Base-by-base conservation (phyloP, 2,113 vertebrate species). In the Gila orcuttii region DNA sequence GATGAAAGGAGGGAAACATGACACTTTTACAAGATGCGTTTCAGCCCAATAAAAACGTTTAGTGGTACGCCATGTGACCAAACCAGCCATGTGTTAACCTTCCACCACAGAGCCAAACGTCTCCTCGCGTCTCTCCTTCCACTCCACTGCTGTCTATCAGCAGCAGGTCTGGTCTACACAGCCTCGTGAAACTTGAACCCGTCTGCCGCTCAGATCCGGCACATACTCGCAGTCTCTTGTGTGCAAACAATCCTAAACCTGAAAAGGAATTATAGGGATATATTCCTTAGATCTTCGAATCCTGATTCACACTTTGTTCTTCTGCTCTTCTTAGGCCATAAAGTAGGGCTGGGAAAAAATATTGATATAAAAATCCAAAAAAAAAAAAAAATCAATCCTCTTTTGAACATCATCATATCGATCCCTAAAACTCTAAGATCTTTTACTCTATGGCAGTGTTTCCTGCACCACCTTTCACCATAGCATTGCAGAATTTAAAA, bases 161-260 rank as follows among this genome's bases (percentile, higher is more conserved):
- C 79, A 23, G 25, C 39, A 68, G 45, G 79, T 50, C 42, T 82
- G 60, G 79, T 11, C 42, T 45, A 1, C 64, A 80, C 59, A 64
- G 59, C 59, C 79, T 82, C 23, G n/a, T 68, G 62, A 82, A 82
- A 82, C 60, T 39, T 82, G 79, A 82, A 31, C 17, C 79, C 0
- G 62, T 47, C 62, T 82, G 79, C 59, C n/a, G 31, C 60, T 68
- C 39, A 12, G 13, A 52, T 11, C 77, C 28, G 17, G n/a, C 79
- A 31, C 45, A 3, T 66, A 39, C 39, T 66, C 13, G 23, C 21
- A 21, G 60, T 66, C 15, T 66, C 66, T 23, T 68, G 78, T 82
- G 79, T 66, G 42, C 60, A 68, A 80, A 50, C 79, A 82, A 42
- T 68, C 13, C 4, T 82, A 9, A 36, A 42, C 39, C n/a, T 9